Evolutionary conservation across 2,113 vertebrate species (phyloP).

Genomic region (Bucco capensis): DNA sequence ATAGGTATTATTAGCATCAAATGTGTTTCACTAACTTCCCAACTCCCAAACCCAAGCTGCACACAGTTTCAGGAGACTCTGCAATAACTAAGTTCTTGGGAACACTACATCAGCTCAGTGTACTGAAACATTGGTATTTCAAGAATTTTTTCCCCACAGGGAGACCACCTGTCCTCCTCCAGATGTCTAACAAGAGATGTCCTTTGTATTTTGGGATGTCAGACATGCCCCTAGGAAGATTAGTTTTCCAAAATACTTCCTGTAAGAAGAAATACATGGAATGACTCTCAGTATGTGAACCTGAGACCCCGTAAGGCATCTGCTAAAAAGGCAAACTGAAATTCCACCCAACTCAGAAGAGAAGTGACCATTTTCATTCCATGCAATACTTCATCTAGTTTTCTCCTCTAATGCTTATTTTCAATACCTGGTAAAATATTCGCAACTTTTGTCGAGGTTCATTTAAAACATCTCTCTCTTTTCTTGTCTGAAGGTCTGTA

Average conservation of each 20-base stretch:
- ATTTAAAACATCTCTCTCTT: slow-evolving; percentile 86
- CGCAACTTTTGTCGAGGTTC: slow-evolving; percentile 93
- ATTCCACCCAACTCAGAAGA: not conserved
- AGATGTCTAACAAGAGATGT: not conserved
- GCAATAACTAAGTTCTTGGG: not conserved
- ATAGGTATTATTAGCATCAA: not conserved
- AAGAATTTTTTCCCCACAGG: not conserved
- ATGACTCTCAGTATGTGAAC: not conserved
- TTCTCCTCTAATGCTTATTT: not conserved
- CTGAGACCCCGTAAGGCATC: not conserved
- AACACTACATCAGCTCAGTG: not conserved
- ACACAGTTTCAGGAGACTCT: not conserved
- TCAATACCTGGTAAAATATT: slow-evolving; percentile 96
- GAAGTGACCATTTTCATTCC: not conserved
- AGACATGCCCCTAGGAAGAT: not conserved
- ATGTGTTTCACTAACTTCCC: not conserved
- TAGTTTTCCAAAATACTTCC: not conserved
- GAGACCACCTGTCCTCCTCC: not conserved
- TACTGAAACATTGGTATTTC: not conserved
- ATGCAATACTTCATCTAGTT: not conserved
- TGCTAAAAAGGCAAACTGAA: not conserved
- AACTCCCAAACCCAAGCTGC: not conserved
- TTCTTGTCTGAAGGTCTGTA: slow-evolving; percentile 88
- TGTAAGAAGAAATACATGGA: not conserved
- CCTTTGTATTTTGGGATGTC: not conserved